Evolutionary conservation across 2,113 vertebrate genomes (phyloP).

Genomic region (Cyphomyrus discorhynchus): DNA sequence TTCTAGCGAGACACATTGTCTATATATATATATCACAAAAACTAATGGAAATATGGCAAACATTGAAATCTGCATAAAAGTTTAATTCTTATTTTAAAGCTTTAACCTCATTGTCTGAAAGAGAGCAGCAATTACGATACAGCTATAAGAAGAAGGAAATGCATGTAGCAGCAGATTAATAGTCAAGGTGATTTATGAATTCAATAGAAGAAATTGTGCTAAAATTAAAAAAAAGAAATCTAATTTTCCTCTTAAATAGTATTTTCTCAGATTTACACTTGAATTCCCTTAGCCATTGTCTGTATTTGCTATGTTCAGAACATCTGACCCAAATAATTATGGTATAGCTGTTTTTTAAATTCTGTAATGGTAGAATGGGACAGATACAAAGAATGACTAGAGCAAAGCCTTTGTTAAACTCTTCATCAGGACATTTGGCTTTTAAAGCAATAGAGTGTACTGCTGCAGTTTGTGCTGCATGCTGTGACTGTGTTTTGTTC

Average conservation of each 20-base stretch:
- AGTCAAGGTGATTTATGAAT: not conserved
- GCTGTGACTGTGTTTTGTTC: not conserved
- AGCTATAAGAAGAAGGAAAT: not conserved
- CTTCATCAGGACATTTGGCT: not conserved
- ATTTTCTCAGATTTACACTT: not conserved
- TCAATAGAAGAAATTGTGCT: not conserved
- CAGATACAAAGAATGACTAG: not conserved
- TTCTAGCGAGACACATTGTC: not conserved
- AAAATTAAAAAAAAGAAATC: not conserved
- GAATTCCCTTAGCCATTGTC: not conserved
- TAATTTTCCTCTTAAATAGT: not conserved
- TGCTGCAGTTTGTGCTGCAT: not conserved
- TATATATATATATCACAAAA: not conserved
- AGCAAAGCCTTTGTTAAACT: not conserved
- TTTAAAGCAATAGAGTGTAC: not conserved
- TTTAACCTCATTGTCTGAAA: not conserved
- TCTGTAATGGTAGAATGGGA: not conserved
- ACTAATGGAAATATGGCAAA: not conserved
- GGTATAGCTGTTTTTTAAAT: not conserved
- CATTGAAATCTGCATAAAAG: not conserved
- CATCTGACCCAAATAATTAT: not conserved
- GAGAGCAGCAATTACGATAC: not conserved
- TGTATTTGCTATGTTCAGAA: not conserved
- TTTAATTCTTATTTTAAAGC: not conserved
- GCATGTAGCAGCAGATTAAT: not conserved